phyloP scores from a whole-genome alignment of 1,140 invertebrate genomes.

The Dendroctonus valens region DNA sequence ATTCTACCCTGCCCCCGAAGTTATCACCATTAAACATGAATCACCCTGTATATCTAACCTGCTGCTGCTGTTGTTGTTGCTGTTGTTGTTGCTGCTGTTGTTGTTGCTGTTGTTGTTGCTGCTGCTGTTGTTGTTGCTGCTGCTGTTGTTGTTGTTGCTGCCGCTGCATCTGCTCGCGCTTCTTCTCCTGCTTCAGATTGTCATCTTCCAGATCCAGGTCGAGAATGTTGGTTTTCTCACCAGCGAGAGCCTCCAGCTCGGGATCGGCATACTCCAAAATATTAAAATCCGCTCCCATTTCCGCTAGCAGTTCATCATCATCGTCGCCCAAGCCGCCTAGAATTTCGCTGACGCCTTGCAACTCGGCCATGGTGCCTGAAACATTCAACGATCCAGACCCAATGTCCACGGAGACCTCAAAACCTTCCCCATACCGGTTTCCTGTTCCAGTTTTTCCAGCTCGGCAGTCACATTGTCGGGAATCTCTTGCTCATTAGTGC shows the following conservation, averaged over 20 bases:
- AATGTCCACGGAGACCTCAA: background rate
- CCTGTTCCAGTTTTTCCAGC: conserved; percentile 76
- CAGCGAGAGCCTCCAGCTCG: conserved; percentile 79
- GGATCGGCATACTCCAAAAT: conserved; percentile 94
- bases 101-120: conserved; percentile 15
- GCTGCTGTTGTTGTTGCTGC: background rate
- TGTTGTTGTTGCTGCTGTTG: conserved; percentile 12
- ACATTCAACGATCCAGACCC: background rate
- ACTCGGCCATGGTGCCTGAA: conserved; percentile 65
- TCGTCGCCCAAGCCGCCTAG: conserved; percentile 78
- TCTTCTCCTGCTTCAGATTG: conserved; percentile 59
- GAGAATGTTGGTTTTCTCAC: conserved; percentile 70
- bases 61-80: conserved; percentile 7
- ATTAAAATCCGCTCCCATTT: conserved; percentile 93
- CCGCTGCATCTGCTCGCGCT: conserved; percentile 42
- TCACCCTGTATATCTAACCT: background rate
- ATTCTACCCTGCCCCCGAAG: too few relatives aligned
- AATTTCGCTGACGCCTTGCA: conserved; percentile 72
- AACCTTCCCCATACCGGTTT: conserved; percentile 42
- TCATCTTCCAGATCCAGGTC: conserved; percentile 74
- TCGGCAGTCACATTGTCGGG: conserved; percentile 77
- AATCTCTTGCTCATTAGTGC: conserved; percentile 59
- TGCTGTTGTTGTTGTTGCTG: conserved; percentile 23
- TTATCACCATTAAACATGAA: too few relatives aligned
- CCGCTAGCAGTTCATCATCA: conserved; percentile 84